Evolutionary conservation across 1,140 invertebrate genomes (phyloP).

Genomic region (Acromyrmex charruanus): DNA sequence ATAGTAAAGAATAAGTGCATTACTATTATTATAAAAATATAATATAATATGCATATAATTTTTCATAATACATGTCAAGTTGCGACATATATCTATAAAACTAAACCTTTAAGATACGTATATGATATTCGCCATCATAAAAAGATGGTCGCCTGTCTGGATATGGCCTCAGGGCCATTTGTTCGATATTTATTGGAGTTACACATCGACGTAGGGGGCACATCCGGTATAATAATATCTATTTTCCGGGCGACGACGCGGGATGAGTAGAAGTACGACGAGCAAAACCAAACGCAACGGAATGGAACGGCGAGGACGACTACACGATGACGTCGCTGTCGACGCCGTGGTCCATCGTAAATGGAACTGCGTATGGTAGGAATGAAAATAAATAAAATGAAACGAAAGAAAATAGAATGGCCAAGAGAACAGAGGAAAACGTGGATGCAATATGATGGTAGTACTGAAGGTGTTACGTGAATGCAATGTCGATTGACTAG

Average conservation of each 20-base stretch:
- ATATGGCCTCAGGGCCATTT: conserved; percentile 61
- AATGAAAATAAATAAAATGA: conserved; percentile 79
- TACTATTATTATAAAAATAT: neutral
- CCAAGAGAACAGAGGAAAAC: conserved; percentile 63
- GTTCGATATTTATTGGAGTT: conserved; percentile 80
- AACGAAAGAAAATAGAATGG: conserved; percentile 78
- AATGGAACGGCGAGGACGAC: conserved; percentile 66
- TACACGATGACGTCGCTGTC: conserved; percentile 60
- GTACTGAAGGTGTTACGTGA: conserved; percentile 73
- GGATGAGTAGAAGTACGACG: conserved; percentile 75
- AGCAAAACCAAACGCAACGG: conserved; percentile 68
- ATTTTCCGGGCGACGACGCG: conserved; percentile 80
- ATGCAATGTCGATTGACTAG: conserved; percentile 60
- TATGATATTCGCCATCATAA: conserved; percentile 67
- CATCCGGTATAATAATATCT: conserved; percentile 82
- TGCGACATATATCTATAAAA: conserved; percentile 1
- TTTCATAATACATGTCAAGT: neutral
- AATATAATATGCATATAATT: neutral
- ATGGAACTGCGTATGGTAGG: conserved; percentile 56
- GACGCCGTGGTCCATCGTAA: conserved; percentile 59
- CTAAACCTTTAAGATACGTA: neutral
- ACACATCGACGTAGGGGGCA: conserved; percentile 65
- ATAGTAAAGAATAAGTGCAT: neutral
- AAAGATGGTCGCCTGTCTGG: conserved; percentile 50
- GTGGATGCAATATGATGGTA: conserved; percentile 49